Evolutionary conservation across 2,797 vertebrate genomes (phyloP).

Genomic region (Macropodus opercularis): DNA sequence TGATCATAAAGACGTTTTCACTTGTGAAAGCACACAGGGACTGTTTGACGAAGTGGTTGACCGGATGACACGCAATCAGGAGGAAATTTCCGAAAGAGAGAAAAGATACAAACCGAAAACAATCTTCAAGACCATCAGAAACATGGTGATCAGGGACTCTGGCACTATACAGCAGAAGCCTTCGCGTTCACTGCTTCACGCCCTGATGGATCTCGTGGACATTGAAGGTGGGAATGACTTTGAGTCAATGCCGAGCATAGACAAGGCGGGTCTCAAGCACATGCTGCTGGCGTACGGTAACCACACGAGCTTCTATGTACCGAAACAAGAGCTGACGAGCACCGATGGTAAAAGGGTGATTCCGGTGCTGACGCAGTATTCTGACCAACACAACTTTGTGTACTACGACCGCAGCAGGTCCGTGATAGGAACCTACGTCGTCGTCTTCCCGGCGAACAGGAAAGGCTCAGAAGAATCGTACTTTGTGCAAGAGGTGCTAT

Average conservation of each 20-base stretch:
- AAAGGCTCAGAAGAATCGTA: rapidly evolving
- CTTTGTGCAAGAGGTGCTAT: conserved; percentile 3
- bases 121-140: background rate
- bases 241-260: background rate
- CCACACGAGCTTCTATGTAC: background rate
- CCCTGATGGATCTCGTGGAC: conserved; percentile 3
- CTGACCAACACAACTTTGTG: background rate
- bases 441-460: rapidly evolving
- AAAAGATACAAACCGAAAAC: background rate
- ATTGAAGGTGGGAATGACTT: background rate
- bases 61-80: background rate
- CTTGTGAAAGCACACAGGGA: background rate
- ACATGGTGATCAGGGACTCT: background rate
- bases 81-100: background rate
- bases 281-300: background rate
- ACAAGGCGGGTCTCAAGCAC: background rate
- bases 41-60: background rate
- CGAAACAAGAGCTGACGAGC: background rate
- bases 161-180: background rate
- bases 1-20: too few relatives aligned
- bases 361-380: background rate
- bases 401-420: background rate
- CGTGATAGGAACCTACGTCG: background rate
- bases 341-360: background rate
- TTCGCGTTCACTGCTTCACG: background rate